phyloP scores from a whole-genome alignment of 2,113 vertebrate species.

The Ictalurus punctatus region DNA sequence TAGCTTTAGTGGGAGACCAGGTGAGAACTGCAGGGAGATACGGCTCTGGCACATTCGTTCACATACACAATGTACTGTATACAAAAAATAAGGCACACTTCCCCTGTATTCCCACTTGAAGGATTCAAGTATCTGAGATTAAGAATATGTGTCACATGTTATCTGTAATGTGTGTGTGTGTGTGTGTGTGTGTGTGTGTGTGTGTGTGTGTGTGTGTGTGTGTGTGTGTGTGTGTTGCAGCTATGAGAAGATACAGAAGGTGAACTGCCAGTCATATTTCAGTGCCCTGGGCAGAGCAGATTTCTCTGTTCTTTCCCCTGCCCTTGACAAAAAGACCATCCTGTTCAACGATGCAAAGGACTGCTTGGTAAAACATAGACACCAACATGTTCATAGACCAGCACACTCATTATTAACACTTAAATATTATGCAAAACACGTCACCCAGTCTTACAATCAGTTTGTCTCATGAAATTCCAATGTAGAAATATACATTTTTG shows the following conservation, averaged over 20 bases:
- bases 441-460: background rate
- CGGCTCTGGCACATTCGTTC: background rate
- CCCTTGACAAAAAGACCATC: conserved; percentile 48
- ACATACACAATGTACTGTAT: background rate
- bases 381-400: background rate
- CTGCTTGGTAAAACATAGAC: conserved; percentile 36
- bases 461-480: too few relatives aligned
- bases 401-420: background rate
- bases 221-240: conserved; percentile 46
- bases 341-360: conserved; percentile 25
- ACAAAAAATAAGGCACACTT: background rate
- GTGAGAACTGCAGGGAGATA: too few relatives aligned
- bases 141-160: background rate
- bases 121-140: background rate
- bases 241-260: conserved; percentile 45
- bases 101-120: background rate
- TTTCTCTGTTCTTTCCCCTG: conserved; percentile 55
- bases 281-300: conserved; percentile 59
- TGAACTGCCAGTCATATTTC: conserved; percentile 63
- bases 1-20: too few relatives aligned
- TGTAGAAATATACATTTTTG: too few relatives aligned
- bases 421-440: background rate
- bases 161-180: background rate
- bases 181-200: conserved; percentile 3
- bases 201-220: background rate